phyloP scores from a whole-genome alignment of 2,797 vertebrate species.

The Lacerta bilineata region DNA sequence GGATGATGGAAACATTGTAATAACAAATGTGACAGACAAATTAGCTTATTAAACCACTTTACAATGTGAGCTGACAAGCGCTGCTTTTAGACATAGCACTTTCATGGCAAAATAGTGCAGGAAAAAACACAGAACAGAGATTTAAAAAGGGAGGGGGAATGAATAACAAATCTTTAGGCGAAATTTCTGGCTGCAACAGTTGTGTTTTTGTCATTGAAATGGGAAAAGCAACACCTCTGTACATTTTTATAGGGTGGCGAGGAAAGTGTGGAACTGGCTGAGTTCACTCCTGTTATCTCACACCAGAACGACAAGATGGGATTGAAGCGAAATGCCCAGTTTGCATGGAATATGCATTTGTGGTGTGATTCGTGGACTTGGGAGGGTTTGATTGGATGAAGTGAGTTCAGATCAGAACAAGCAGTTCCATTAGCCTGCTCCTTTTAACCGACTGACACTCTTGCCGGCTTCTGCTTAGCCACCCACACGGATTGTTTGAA shows the following conservation, averaged over 20 bases:
- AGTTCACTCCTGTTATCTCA: neutral
- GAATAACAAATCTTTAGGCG: constrained; percentile 1
- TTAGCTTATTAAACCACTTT: constrained; percentile 18
- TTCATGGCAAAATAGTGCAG: constrained; percentile 1
- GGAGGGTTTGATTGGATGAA: neutral
- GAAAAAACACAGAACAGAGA: neutral
- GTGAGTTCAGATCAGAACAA: neutral
- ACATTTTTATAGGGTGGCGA: constrained; percentile 7
- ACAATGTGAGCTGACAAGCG: neutral
- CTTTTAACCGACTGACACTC: neutral
- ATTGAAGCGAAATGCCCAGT: neutral
- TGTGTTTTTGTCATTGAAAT: constrained; percentile 7
- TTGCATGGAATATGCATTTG: neutral
- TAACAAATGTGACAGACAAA: constrained; percentile 19
- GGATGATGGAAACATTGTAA: constrained; percentile 24
- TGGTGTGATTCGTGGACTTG: neutral
- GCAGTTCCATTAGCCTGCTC: neutral
- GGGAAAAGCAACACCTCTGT: neutral
- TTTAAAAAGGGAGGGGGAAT: constrained; percentile 4
- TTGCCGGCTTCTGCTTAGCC: neutral
- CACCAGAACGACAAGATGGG: neutral
- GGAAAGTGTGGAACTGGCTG: neutral
- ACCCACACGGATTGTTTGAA: neutral
- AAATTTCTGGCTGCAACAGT: constrained; percentile 1
- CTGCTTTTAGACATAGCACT: constrained; percentile 8